These are phyloP conservation scores for Phenganax marumi DNA, from an alignment of 92 coral and sea anemone genomes.

Conservation along the genomic window DNA sequence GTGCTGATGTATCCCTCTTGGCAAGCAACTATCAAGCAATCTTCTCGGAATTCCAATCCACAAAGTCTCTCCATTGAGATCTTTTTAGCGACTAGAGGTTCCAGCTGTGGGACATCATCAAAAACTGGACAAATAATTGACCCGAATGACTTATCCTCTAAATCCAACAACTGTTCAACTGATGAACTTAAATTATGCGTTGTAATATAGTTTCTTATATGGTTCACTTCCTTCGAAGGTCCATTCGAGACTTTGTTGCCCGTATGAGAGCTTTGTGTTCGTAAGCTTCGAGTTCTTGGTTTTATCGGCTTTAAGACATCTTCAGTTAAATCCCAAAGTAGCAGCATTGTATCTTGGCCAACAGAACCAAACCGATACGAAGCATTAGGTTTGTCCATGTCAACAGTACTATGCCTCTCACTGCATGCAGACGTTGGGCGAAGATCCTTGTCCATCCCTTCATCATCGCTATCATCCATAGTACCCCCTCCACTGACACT, in stretches of 20 bases:
- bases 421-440: constrained; percentile 10
- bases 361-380: constrained; percentile 96
- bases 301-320: constrained; percentile 86
- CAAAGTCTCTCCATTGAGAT: constrained; percentile 92
- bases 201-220: constrained; percentile 80
- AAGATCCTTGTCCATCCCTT: constrained; percentile 6
- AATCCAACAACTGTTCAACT: constrained; percentile 75
- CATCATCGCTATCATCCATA: constrained; percentile 90
- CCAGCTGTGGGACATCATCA: constrained; percentile 84
- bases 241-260: constrained; percentile 75
- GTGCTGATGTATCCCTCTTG: constrained; percentile 96
- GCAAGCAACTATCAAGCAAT: constrained; percentile 93
- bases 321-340: constrained; percentile 95
- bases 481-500: constrained; percentile 80
- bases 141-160: constrained; percentile 79
- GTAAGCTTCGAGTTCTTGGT: constrained; percentile 79
- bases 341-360: constrained; percentile 88
- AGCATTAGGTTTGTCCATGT: constrained; percentile 67
- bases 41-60: constrained; percentile 81
- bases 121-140: constrained; percentile 83
- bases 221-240: constrained; percentile 74
- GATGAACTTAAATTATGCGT: constrained; percentile 86
- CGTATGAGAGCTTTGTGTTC: constrained; percentile 53
- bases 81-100: constrained; percentile 95
- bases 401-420: constrained; percentile 28